Evolutionary conservation across 2,113 vertebrate genomes (phyloP), one percentile per base, ranked within the genome.

Genomic region (Charadrius vociferus): DNA sequence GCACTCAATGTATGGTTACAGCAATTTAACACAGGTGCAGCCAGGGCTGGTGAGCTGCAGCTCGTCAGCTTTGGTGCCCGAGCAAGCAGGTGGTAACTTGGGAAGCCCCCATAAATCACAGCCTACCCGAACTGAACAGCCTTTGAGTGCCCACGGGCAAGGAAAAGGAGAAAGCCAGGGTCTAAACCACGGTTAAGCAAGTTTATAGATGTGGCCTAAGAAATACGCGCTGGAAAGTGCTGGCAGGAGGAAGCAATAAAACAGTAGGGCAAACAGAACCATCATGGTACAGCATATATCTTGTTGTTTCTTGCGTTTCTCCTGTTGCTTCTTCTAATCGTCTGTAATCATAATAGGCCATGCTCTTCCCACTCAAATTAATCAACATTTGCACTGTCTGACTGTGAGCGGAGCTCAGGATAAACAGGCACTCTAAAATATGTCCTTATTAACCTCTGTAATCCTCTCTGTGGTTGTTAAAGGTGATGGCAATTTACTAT

Each of bases 11-110:
- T 43, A 30, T 26, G 34, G 5, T 53, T 26, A 36, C 27, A 87
- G 75, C 73, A 50, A 12, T 36, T 36, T 50, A 50, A 63, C 43
- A 12, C 14, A 5, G 29, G 6, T 45, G 22, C 24, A 50, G n/a
- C 34, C 29, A 50, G 67, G 74, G n/a, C 14, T 49, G 58, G 12
- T 19, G 49, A 8, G 14, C 47, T 55, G 52, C 1, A 1, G 18
- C 30, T 73, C 1, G 0, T 47, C 70, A 22, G 24, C 55, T 74
- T 68, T 0, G 0, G 9, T 30, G 30, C 21, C 32, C 2, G 0
- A 71, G 11, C 36, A 43, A 78, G 62, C 8, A 65, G 50, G 34
- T 0, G 2, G 15, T 19, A 53, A 27, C 29, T 63, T 74, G 47
- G 52, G 53, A 79, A 85, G 52, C 24, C 43, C n/a, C 32, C 49